These are phyloP conservation scores for Myiothlypis coronata DNA, from an alignment of 2,797 vertebrate genomes.

Conservation along the genomic window DNA sequence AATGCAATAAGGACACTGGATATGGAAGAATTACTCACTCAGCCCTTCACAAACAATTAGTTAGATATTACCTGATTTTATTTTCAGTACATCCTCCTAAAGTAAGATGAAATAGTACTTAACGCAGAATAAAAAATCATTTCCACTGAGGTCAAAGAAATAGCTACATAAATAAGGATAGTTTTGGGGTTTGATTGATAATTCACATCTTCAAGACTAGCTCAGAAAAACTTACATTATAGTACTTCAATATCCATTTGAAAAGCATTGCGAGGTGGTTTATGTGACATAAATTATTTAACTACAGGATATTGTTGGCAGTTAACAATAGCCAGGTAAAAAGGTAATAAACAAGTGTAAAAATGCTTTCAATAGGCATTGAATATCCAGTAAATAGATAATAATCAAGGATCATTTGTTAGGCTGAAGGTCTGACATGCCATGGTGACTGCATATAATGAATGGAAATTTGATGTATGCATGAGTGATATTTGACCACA, in stretches of 20 bases:
- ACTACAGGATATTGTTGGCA: background rate
- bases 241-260: background rate
- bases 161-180: background rate
- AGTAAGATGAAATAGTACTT: background rate
- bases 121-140: background rate
- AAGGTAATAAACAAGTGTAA: background rate
- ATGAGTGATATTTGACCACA: background rate
- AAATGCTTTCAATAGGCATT: background rate
- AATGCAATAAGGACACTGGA: background rate
- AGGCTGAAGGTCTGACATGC: background rate
- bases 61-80: background rate
- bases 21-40: background rate
- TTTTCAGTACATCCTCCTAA: background rate
- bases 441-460: background rate
- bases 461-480: background rate
- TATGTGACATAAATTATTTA: background rate
- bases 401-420: background rate
- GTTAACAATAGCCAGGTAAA: background rate
- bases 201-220: background rate
- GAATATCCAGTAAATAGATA: background rate
- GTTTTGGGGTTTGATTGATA: background rate
- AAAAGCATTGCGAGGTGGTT: background rate
- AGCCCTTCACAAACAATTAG: background rate
- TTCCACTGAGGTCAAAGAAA: background rate
- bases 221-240: background rate